Base-by-base conservation (phyloP, 2,888 invertebrate genomes). In the Andrena trimmerana region DNA sequence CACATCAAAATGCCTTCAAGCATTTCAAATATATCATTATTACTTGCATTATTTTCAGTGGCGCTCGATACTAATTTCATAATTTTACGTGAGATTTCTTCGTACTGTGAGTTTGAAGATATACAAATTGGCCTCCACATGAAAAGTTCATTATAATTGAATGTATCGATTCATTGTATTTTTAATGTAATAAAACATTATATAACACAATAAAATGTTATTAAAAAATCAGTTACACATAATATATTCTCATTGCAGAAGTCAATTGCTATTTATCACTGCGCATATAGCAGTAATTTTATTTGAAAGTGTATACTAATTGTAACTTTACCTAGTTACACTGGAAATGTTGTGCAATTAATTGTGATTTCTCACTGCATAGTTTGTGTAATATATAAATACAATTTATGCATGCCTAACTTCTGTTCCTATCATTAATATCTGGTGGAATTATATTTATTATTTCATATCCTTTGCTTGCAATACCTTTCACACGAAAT, bases 181-280 rank as follows among this genome's bases (percentile, higher is more conserved):
- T 68, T 36, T 57, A n/a, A 67, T 81, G 73, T 81, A 81, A 80
- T 50, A 50, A 27, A 68, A 59, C 42, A n/a, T 63, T 50, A 50
- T 36, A 50, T 57, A 67, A 57, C n/a, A 67, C 4, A 63, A 20
- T 52, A 52, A 52, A 52, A 52, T 20, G 20, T 20, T 52, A 20
- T 52, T 52, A 8, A 52, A 52, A 52, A n/a, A 20, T 52, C n/a
- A 52, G 20, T 52, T 52, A 8, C 6, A 20, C 2, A 8, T 20
- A 52, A 52, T 52, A 20, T 52, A 20, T 20, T 52, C 20, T 52
- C 6, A 20, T 52, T 52, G 52, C 20, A 8, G 52, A 52, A 52
- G 20, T 52, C 52, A 1, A 52, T 7, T 20, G 20, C 20, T n/a
- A 16, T 52, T 8, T 52, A 7, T 7, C 20, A 20, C n/a, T 42